Base-by-base conservation (phyloP, 2,888 invertebrate genomes). In the Lacanobia wlatinum region DNA sequence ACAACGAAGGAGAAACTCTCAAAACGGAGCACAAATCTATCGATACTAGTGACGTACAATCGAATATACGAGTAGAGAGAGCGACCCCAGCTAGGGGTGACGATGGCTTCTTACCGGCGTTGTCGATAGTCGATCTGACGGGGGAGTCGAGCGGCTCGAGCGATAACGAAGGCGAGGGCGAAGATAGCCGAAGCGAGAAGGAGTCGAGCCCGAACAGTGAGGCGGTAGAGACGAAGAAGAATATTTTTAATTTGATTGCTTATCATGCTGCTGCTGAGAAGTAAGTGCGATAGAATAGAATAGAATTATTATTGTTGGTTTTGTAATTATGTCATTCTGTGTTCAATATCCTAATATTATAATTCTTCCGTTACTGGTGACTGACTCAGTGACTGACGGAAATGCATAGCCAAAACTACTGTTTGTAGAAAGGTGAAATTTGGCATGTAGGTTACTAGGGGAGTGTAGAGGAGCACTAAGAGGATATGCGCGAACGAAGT, bases 231-330 rank as follows among this genome's bases (percentile, higher is more conserved):
- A 73, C 48, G 52, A 84, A 84, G 73, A 86, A 65, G 70, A 88
- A 88, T 67, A 77, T 80, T 3, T 65, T 73, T 2, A 85, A 90
- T 75, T 84, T 95, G 84, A 82, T 90, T 61, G 69, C 83, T n/a
- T 95, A 94, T 78, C 94, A 96, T 73, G 78, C 83, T 7, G 92
- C 89, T 0, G 95, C 94, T 61, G 92, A 93, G 71, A 94, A 90
- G 95, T 95, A 78, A 92, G 92, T 56, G 1, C 1, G 9, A 28
- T 21, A n/a, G n/a, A n/a, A n/a, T n/a, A n/a, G n/a, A n/a, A n/a
- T n/a, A n/a, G n/a, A n/a, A 23, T 14, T 34, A 5, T 34, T 34
- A 3, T 34, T 34, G 6, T 34, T 34, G 3, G 28, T 28, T 28
- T 2, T 28, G 28, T 28, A 28, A 28, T 28, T 6, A 34, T 34